Percentiles rank a stretch among this genome's conserved stretches.
phyloP scores from a whole-genome alignment of 2,797 vertebrate species.

The Channallabes apus region DNA sequence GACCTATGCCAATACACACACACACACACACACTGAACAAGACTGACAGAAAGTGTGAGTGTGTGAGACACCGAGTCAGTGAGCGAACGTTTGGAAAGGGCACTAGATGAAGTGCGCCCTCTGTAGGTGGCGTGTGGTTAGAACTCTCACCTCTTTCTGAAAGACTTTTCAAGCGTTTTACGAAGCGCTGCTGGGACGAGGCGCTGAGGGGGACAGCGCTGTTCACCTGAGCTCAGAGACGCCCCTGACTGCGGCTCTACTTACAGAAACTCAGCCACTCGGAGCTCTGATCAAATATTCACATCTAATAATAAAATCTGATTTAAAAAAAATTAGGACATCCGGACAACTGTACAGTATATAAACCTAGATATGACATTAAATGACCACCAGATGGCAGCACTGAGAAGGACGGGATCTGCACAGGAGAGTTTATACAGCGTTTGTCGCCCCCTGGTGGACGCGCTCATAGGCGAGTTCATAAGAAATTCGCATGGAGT shows the following conservation, averaged over 20 bases:
- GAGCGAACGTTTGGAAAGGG: neutral
- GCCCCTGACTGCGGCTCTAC: neutral
- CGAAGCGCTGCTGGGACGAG: too few species aligned
- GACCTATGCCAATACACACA: neutral
- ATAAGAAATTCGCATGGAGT: neutral
- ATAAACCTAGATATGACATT: too few species aligned
- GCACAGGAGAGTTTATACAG: neutral
- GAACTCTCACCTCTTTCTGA: neutral
- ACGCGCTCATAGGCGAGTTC: neutral
- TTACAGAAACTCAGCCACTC: too few species aligned
- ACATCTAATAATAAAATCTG: too few species aligned
- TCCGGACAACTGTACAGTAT: too few species aligned
- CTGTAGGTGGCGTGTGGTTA: neutral
- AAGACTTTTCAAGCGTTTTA: too few species aligned
- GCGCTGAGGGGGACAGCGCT: neutral
- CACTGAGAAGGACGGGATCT: neutral
- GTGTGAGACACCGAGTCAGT: neutral
- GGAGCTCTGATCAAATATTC: too few species aligned
- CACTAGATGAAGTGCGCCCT: neutral
- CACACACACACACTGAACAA: neutral
- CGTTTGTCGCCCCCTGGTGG: slow-evolving; percentile 64
- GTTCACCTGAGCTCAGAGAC: neutral
- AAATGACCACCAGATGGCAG: slow-evolving; percentile 21
- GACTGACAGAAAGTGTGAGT: neutral
- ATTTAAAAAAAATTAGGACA: too few species aligned